Conservation (phyloP, 2,113 vertebrate species). For the Hyaena hyaena region DNA sequence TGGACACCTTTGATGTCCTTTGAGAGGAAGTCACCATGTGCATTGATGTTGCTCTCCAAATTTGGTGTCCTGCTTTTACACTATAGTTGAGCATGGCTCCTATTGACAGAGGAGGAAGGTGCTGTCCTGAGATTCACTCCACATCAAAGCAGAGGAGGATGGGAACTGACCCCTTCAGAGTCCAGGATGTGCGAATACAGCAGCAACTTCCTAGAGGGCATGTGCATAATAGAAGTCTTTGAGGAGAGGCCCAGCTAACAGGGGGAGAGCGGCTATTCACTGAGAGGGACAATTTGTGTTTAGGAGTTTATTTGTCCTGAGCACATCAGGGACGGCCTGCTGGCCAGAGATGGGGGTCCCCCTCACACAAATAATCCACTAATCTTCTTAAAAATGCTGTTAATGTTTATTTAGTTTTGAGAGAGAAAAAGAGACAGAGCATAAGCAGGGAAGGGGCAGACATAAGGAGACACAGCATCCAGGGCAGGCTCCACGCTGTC, state of each 20-base stretch:
- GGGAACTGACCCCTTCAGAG: background rate
- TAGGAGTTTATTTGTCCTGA: background rate
- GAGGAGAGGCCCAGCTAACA: background rate
- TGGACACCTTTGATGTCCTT: no score
- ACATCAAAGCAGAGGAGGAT: background rate
- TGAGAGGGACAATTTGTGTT: background rate
- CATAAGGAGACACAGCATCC: no score
- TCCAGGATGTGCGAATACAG: background rate
- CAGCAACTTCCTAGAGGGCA: background rate
- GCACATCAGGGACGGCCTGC: background rate
- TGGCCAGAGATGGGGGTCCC: background rate
- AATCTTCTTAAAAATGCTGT: background rate
- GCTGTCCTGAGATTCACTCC: background rate
- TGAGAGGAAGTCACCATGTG: background rate
- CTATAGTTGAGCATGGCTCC: background rate
- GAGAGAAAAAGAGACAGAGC: no score
- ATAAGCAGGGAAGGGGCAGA: no score
- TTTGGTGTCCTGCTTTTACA: no score
- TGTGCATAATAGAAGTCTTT: rapidly evolving
- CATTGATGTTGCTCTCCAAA: background rate
- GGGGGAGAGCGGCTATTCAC: background rate
- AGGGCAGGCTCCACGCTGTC: no score
- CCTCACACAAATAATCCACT: background rate
- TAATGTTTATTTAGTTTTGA: no score
- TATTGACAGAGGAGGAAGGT: background rate